Conservation (phyloP, 2,113 vertebrate species). For the Sinocyclocheilus anshuiensis region DNA sequence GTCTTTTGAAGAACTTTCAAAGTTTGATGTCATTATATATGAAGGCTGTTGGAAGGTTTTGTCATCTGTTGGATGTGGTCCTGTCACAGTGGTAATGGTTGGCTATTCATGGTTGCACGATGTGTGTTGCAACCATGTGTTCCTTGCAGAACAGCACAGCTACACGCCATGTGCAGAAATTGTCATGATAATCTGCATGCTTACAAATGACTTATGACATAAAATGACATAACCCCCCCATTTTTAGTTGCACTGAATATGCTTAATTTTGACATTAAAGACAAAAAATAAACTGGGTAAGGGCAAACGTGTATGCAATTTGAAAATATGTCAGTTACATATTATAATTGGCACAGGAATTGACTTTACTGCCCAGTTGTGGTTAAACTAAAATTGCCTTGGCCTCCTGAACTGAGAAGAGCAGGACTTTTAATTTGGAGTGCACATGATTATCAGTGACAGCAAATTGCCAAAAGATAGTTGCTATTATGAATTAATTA, state of each 20-base stretch:
- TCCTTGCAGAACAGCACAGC: neutral
- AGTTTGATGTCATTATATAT: neutral
- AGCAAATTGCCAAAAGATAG: conserved; percentile 35
- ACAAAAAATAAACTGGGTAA: neutral
- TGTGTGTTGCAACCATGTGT: neutral
- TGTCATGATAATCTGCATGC: neutral
- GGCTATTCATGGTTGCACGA: neutral
- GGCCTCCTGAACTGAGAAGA: neutral
- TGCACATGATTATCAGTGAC: conserved; percentile 24
- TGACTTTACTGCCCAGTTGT: neutral
- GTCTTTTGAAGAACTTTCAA: neutral
- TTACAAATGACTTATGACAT: conserved; percentile 7
- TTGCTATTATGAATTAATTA: conserved; percentile 60
- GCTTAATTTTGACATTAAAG: neutral
- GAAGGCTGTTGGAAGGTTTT: conserved; percentile 1
- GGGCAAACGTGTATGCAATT: neutral
- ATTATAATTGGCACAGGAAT: neutral
- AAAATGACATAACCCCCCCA: neutral
- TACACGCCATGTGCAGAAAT: neutral
- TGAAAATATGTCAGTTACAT: neutral
- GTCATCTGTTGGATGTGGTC: conserved; percentile 24
- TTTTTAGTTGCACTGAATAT: neutral
- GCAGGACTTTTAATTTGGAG: conserved; percentile 26
- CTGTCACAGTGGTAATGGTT: neutral
- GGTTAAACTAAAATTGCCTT: neutral